Evolutionary conservation across 2,113 vertebrate species (phyloP).

Genomic region (Paradisaea rubra): DNA sequence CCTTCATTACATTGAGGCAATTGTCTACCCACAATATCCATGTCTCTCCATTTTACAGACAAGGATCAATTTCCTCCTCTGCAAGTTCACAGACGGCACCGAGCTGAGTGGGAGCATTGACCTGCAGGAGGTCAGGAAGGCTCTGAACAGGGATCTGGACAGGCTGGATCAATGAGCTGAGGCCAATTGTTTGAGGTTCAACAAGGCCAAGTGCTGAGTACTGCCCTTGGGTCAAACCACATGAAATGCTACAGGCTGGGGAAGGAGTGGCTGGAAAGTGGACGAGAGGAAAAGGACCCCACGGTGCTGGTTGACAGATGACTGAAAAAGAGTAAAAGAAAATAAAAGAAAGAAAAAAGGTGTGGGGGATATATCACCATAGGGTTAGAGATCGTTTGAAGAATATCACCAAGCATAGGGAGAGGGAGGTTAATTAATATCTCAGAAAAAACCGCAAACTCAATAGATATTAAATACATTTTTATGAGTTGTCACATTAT

Average conservation of each 20-base stretch:
- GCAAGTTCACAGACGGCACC: background rate
- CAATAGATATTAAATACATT: background rate
- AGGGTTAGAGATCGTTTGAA: background rate
- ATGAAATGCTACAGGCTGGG: background rate
- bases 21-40: background rate
- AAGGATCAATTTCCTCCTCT: background rate
- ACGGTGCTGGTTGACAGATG: no score
- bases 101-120: background rate
- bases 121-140: background rate
- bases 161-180: background rate
- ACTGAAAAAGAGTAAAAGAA: background rate
- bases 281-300: background rate
- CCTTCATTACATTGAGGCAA: no score
- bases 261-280: no score
- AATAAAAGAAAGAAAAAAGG: fast-evolving
- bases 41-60: background rate
- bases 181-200: no score
- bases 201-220: background rate
- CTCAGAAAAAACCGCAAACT: background rate
- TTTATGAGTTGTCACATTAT: background rate
- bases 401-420: background rate
- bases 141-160: background rate
- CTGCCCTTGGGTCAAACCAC: background rate
- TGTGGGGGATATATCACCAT: fast-evolving
- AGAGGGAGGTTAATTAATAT: background rate